Base-by-base conservation (phyloP, 1,140 invertebrate genomes). In the Bradysia coprophila region DNA sequence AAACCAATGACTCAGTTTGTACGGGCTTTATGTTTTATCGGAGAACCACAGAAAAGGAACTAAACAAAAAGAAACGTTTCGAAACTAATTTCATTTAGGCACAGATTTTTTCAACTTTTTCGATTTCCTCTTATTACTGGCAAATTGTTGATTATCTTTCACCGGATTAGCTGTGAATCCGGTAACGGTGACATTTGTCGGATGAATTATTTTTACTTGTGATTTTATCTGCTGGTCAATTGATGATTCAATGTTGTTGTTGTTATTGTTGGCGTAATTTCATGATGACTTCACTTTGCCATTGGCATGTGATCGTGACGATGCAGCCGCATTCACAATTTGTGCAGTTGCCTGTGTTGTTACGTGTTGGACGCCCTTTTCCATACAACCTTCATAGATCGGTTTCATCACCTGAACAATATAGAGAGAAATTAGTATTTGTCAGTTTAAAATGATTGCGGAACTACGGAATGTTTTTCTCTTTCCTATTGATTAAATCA, bases 331-430 rank as follows among this genome's bases (percentile, higher is more conserved):
- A 33, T 56, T 56, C 23, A 56, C 41, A 2, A 53, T 56, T 39
- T 48, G 66, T 47, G 76, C 77, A 51, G 78, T 75, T 51, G 73
- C 77, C 52, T 76, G 73, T 45, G 68, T 72, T 42, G 80, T 77
- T 49, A 80, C 82, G 55, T 78, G 78, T 51, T 81, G 72, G 50
- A 85, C 73, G 51, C 80, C 75, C 61, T 77, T 79, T 59, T 84
- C 77, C 52, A 83, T 67, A 50, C 78, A 76, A 42, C 71, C 65
- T 56, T 83, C 75, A 57, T 85, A 85, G 40, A 78, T 57, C 39
- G 82, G 81, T 54, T 83, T 81, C 76, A 87, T 75, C 42, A 81
- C 63, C 82, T 86, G 62, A 38, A 70, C 5, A 40, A 21, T 23
- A 2, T 47, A 16, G 32, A 21, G 15, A 40, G 38, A 20, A 38